These are phyloP conservation scores for Crotalus helleri DNA, from an alignment of 2,113 vertebrate species.

Conservation along the genomic window DNA sequence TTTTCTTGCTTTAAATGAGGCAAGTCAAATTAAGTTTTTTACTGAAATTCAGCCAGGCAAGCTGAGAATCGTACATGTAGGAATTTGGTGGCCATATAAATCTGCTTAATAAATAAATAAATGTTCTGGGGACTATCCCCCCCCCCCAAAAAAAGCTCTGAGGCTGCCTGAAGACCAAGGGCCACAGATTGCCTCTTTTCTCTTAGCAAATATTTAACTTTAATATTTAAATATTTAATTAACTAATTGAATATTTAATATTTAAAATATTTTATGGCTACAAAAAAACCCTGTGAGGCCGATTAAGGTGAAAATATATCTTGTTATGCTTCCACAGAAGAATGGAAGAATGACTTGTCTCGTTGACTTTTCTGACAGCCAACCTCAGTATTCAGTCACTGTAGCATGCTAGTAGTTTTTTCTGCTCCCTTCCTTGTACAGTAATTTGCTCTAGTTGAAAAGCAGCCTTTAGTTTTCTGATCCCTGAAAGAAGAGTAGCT, in stretches of 20 bases:
- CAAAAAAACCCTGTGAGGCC: neutral
- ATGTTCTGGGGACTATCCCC: neutral
- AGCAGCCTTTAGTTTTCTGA: neutral
- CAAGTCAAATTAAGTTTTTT: neutral
- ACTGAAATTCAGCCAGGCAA: neutral
- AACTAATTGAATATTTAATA: neutral
- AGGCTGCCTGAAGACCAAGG: neutral
- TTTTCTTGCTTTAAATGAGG: neutral
- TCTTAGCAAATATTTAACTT: neutral
- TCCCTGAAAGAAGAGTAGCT: neutral
- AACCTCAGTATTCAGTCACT: neutral
- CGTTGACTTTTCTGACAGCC: neutral
- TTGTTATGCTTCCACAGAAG: neutral
- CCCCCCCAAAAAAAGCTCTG: neutral
- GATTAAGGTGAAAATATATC: neutral
- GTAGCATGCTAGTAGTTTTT: neutral
- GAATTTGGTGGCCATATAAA: neutral
- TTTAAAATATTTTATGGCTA: neutral
- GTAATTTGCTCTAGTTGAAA: neutral
- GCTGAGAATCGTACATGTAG: neutral
- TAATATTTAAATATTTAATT: neutral
- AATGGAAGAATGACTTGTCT: neutral
- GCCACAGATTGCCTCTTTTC: neutral
- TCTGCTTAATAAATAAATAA: neutral
- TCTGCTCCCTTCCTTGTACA: neutral